A percentile compares a stretch with the other conserved stretches of the same genome.
Evolutionary conservation across 2,888 invertebrate genomes (phyloP).

Genomic region (Luffia ferchaultella): DNA sequence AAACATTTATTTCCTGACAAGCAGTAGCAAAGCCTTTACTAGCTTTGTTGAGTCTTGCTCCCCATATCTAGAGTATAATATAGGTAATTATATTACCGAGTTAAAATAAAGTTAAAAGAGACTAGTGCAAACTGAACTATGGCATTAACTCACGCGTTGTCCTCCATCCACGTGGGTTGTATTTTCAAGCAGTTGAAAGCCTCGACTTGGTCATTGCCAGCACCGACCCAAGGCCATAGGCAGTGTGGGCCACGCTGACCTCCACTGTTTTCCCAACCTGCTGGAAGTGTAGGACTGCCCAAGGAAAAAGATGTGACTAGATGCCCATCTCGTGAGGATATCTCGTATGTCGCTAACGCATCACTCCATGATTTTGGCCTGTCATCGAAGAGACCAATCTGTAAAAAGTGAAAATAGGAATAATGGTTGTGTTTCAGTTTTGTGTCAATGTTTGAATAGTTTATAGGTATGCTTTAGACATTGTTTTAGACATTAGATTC

Average conservation of each 20-base stretch:
- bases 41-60: too few species aligned
- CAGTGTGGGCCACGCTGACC: conserved; percentile 59
- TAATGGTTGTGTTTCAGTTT: too few species aligned
- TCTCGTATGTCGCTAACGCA: conserved; percentile 34
- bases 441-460: too few species aligned
- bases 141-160: conserved; percentile 42
- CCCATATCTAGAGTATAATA: too few species aligned
- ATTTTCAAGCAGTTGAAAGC: conserved; percentile 78
- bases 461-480: too few species aligned
- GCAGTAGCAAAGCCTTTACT: too few species aligned
- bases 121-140: background rate
- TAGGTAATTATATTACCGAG: too few species aligned
- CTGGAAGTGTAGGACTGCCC: conserved; percentile 63
- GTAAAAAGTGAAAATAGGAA: conserved; percentile 14
- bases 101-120: too few species aligned
- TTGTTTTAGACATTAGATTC: too few species aligned
- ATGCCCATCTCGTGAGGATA: conserved; percentile 44
- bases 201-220: conserved; percentile 66
- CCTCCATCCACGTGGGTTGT: conserved; percentile 87
- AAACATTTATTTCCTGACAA: too few species aligned
- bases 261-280: conserved; percentile 61
- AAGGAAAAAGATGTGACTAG: conserved; percentile 61
- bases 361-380: conserved; percentile 45
- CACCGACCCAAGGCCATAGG: conserved; percentile 75
- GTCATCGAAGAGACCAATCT: conserved; percentile 49